Conservation (phyloP, 2,113 vertebrate species). For the Centropristis striata region DNA sequence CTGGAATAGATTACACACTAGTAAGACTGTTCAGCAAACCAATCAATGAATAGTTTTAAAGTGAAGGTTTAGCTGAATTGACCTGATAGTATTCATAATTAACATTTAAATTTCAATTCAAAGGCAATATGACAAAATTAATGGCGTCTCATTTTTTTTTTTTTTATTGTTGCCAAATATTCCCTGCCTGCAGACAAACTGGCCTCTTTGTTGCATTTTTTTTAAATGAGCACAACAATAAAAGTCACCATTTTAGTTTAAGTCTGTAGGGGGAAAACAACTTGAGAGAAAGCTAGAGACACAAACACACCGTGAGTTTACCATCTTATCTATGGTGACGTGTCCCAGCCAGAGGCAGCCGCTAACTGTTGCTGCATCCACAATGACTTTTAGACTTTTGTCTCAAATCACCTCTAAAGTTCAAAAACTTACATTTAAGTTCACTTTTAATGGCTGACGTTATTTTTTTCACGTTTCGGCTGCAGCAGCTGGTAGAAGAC, state of each 20-base stretch:
- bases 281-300: not conserved
- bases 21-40: not conserved
- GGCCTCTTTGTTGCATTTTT: not conserved
- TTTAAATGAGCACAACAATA: constrained; percentile 1
- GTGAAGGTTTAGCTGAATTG: not conserved
- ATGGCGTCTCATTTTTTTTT: no score
- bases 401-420: not conserved
- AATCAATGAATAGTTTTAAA: not conserved
- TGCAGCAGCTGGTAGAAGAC: not conserved
- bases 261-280: not conserved
- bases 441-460: not conserved
- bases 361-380: not conserved
- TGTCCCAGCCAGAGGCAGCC: constrained; percentile 61
- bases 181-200: not conserved
- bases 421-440: not conserved
- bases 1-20: not conserved
- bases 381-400: not conserved
- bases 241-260: not conserved
- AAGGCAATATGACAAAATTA: not conserved
- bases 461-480: not conserved
- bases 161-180: not conserved
- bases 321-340: constrained; percentile 74
- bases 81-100: not conserved
- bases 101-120: no score
- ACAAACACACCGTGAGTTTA: not conserved